Evolutionary conservation across 2,888 invertebrate genomes (phyloP).

Genomic region (Drosophila histrio): DNA sequence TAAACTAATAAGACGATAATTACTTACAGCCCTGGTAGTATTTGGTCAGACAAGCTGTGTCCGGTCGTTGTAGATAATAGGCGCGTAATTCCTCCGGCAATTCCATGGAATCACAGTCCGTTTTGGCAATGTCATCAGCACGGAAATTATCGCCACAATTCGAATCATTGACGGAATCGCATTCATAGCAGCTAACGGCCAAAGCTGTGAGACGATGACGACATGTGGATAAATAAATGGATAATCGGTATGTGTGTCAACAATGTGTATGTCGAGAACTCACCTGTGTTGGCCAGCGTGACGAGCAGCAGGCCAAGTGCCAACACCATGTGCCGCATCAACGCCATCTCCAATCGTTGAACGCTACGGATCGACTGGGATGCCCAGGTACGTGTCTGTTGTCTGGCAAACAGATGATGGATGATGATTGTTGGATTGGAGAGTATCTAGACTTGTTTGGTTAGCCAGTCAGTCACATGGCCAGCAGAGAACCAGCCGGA

Average conservation of each 20-base stretch:
- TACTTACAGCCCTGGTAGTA: constrained; percentile 75
- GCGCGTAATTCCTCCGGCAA: constrained; percentile 66
- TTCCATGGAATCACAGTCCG: constrained; percentile 73
- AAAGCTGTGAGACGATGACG: constrained; percentile 62
- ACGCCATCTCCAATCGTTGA: constrained; percentile 11
- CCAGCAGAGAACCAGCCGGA: constrained; percentile 46
- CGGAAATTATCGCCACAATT: constrained; percentile 70
- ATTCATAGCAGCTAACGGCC: constrained; percentile 81
- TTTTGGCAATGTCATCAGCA: constrained; percentile 71
- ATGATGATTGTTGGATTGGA: constrained; percentile 10
- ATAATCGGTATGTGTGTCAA: constrained; percentile 72
- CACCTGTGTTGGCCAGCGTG: constrained; percentile 59
- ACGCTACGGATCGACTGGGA: constrained; percentile 3
- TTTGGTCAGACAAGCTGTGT: constrained; percentile 80
- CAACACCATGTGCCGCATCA: constrained; percentile 42
- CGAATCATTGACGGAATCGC: constrained; percentile 78
- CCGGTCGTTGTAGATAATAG: constrained; percentile 54
- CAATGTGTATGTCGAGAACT: constrained; percentile 30
- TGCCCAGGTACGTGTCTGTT: constrained; percentile 32
- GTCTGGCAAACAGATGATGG: constrained; percentile 22
- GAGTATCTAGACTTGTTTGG: constrained; percentile 2
- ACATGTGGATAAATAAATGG: constrained; percentile 50
- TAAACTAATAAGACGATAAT: not conserved
- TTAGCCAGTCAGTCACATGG: constrained; percentile 41
- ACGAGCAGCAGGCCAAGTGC: constrained; percentile 54